Evolutionary conservation across 2,797 vertebrate species (phyloP), one percentile per base, ranked within the genome.

Genomic region (Alcedo quadribrachys): DNA sequence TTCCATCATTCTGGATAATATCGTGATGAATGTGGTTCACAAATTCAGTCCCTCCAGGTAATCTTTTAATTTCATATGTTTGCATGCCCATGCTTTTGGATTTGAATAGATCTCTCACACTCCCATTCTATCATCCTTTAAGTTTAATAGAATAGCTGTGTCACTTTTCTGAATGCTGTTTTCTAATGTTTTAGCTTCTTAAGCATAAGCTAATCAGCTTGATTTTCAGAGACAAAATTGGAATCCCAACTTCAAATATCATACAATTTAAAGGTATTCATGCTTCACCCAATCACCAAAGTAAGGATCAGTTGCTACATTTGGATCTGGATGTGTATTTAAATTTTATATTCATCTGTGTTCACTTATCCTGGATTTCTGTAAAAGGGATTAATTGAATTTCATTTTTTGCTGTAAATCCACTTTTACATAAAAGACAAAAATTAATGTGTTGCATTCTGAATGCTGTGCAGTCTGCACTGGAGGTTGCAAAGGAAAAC

Each of bases 311-410:
- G 20, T 78, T 78, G 76, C 69, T 69, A 81, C 33, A 50, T 87
- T 89, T 91, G 43, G 82, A 89, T 87, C 85, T 79, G 70, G 66
- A 57, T 73, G 17, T 81, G 51, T 85, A 60, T 48, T 96, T 81
- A 60, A 86, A 81, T 94, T 94, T 83, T 65, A 22, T 89, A 55
- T 93, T 68, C 30, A 37, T 94, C 83, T 61, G 0, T 60, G 45
- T 92, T 92, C 67, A 35, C 67, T 90, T 94, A 76, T 24, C 54
- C 81, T 94, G 73, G 46, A 61, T 91, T 37, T 61, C 84, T 67
- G 78, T 83, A 76, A 89, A 84, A 92, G n/a, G 37, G 43, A 79
- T 79, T 95, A 80, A 90, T 77, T 94, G n/a, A 90, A 81, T 94
- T 93, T 90, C 35, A 63, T 42, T 92, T 93, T 91, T 86, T 86